These are phyloP conservation scores for Pseudopleuronectes americanus DNA, from an alignment of 2,797 vertebrate genomes.

Conservation along the genomic window DNA sequence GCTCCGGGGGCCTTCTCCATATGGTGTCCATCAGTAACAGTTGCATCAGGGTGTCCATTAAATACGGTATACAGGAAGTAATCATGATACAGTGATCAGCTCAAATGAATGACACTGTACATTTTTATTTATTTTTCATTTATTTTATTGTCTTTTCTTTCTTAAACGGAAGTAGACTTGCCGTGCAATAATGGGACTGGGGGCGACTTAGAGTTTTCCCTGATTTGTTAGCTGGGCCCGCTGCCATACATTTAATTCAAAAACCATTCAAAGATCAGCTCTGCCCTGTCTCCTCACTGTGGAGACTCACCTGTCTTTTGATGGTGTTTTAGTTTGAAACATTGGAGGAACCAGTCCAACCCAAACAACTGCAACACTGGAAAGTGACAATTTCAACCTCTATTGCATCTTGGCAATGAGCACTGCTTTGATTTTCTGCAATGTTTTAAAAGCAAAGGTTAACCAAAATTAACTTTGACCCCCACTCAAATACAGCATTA, in stretches of 20 bases:
- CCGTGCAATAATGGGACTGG: neutral
- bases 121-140: neutral
- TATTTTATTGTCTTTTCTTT: neutral
- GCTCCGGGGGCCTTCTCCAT: conserved; percentile 68
- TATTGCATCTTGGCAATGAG: neutral
- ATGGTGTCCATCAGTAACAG: conserved; percentile 66
- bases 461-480: neutral
- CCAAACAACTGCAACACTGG: neutral
- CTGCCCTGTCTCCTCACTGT: neutral
- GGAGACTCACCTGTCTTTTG: neutral
- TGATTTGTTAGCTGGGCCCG: neutral
- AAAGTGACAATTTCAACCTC: neutral
- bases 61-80: conserved; percentile 1
- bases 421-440: neutral
- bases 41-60: conserved; percentile 43
- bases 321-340: neutral
- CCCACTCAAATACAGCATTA: neutral
- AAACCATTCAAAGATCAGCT: conserved; percentile 9
- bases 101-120: conserved; percentile 7
- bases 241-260: neutral
- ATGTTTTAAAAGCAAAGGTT: neutral
- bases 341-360: neutral
- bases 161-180: neutral
- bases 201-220: neutral
- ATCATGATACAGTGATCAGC: conserved; percentile 8